Conservation (phyloP, 2,888 invertebrate genomes). For the Zaprionus obscuricornis region DNA sequence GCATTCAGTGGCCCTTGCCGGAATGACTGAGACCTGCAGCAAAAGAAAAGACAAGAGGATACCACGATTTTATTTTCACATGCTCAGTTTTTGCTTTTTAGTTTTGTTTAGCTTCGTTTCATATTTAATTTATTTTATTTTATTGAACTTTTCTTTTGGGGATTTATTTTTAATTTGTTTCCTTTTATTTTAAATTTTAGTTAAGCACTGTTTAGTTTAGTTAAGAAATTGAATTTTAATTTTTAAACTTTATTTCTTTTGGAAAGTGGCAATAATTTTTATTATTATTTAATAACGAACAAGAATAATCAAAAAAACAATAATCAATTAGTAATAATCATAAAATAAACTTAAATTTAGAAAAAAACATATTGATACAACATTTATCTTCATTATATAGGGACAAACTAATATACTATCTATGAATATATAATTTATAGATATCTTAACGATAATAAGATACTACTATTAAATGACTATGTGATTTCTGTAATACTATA, state of each 20-base stretch:
- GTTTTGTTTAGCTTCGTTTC: slow-evolving; percentile 30
- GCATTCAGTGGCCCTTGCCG: slow-evolving; percentile 87
- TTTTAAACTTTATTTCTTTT: slow-evolving; percentile 32
- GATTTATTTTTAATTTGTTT: slow-evolving; percentile 15
- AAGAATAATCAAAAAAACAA: slow-evolving; percentile 9
- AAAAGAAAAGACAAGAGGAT: slow-evolving; percentile 84
- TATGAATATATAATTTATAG: too few relatives aligned
- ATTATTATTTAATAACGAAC: slow-evolving; percentile 4
- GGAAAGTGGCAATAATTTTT: slow-evolving; percentile 42
- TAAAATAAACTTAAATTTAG: too few relatives aligned
- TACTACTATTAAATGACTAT: too few relatives aligned
- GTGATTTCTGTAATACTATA: too few relatives aligned
- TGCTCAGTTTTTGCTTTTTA: slow-evolving; percentile 68
- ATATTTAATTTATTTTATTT: slow-evolving; percentile 20
- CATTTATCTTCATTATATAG: too few relatives aligned
- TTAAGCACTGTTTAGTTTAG: slow-evolving; percentile 56
- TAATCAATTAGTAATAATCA: too few relatives aligned
- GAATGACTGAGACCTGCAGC: slow-evolving; percentile 96
- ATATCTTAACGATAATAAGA: too few relatives aligned
- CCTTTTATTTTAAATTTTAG: slow-evolving; percentile 22
- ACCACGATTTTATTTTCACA: slow-evolving; percentile 82
- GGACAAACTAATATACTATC: too few relatives aligned
- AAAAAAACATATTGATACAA: too few relatives aligned
- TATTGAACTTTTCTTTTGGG: slow-evolving; percentile 22
- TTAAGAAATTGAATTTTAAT: slow-evolving; percentile 20